These are phyloP conservation scores for Cepaea nemoralis DNA, from an alignment of 1,140 invertebrate genomes.

Conservation along the genomic window DNA sequence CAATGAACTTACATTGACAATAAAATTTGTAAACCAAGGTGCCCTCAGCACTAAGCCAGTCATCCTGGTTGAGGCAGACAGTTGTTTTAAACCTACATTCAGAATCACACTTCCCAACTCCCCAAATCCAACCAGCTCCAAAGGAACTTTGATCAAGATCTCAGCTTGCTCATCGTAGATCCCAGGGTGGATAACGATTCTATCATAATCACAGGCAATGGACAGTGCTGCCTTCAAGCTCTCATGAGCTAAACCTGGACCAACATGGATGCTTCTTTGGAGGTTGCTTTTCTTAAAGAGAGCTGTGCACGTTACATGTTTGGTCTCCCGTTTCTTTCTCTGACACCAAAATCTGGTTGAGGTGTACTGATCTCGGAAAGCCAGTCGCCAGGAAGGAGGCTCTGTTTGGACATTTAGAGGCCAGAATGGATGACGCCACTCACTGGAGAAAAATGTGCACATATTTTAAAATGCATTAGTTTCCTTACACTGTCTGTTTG, in stretches of 20 bases:
- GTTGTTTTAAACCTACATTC: conserved; percentile 64
- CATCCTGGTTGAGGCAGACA: conserved; percentile 58
- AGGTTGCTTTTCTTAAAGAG: conserved; percentile 30
- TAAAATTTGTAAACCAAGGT: conserved; percentile 67
- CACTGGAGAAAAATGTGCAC: conserved; percentile 31
- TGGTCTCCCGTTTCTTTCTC: conserved; percentile 43
- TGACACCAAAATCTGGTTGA: conserved; percentile 58
- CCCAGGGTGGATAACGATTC: conserved; percentile 63
- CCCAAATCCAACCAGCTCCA: conserved; percentile 64
- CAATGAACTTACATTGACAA: conserved; percentile 61
- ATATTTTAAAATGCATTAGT: too few species aligned
- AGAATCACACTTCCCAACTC: conserved; percentile 65
- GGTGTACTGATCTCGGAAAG: conserved; percentile 58
- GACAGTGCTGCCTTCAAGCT: conserved; percentile 60
- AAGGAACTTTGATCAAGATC: conserved; percentile 65
- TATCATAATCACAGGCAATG: conserved; percentile 62
- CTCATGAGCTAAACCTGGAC: conserved; percentile 56
- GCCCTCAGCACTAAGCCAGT: conserved; percentile 65
- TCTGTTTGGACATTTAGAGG: conserved; percentile 58
- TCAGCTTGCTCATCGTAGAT: conserved; percentile 69
- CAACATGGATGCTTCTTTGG: conserved; percentile 58
- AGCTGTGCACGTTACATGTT: conserved; percentile 47
- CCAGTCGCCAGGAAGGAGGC: conserved; percentile 61
- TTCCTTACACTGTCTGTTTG: too few species aligned
- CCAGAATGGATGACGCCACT: conserved; percentile 66